phyloP scores from a whole-genome alignment of 2,888 invertebrate species.

The Lydus trimaculatus region DNA sequence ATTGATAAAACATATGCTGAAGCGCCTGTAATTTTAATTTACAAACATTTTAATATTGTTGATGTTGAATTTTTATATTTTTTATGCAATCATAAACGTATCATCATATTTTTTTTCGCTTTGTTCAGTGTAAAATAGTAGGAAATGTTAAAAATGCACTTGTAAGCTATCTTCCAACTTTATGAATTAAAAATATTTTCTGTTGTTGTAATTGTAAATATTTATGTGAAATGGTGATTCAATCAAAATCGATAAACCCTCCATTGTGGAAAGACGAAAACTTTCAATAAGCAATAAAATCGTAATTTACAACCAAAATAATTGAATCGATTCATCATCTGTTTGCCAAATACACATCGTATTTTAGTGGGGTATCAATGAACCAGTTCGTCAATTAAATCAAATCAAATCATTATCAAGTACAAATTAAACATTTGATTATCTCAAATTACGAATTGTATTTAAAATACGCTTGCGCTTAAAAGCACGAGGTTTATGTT shows the following conservation, averaged over 20 bases:
- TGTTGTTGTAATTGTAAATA: not conserved
- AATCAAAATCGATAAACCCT: not conserved
- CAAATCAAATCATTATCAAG: not conserved
- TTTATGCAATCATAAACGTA: not conserved
- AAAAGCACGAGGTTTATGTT: slow-evolving; percentile 4
- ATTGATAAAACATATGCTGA: not conserved
- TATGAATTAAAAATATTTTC: too few species aligned
- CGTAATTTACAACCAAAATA: not conserved
- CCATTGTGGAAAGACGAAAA: not conserved
- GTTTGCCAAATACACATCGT: not conserved
- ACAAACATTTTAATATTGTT: slow-evolving; percentile 1
- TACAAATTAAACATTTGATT: not conserved
- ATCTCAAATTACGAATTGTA: not conserved
- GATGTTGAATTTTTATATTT: not conserved
- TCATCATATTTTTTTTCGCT: not conserved
- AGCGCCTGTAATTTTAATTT: not conserved
- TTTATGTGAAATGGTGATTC: not conserved
- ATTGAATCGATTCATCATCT: slow-evolving; percentile 4
- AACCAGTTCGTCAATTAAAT: not conserved
- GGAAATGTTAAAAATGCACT: not conserved
- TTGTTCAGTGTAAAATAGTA: not conserved
- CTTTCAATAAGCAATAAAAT: not conserved
- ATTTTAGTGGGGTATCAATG: not conserved
- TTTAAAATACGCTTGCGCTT: slow-evolving; percentile 2
- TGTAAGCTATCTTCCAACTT: not conserved